A percentile compares a stretch with the other conserved stretches of the same genome.
Evolutionary conservation across 2,888 invertebrate genomes (phyloP).

Genomic region (Apamea monoglypha): DNA sequence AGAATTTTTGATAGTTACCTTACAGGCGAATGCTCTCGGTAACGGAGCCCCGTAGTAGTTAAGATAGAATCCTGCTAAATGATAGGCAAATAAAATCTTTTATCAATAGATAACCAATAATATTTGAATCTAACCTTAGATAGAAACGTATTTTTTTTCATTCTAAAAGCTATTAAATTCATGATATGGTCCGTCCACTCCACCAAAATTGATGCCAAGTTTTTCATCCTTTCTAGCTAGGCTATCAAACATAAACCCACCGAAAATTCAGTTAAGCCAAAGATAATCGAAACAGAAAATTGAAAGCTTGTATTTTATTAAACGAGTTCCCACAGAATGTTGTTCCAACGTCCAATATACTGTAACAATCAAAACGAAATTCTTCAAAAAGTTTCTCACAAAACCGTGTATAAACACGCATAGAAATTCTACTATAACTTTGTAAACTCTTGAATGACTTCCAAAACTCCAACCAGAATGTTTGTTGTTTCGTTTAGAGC

Average conservation of each 20-base stretch:
- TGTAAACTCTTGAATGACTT: slow-evolving; percentile 68
- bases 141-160: neutral
- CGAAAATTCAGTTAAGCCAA: slow-evolving; percentile 36
- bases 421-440: slow-evolving; percentile 69
- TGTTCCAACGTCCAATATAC: slow-evolving; percentile 35
- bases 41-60: no score
- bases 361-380: slow-evolving; percentile 57
- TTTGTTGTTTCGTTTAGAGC: slow-evolving; percentile 68
- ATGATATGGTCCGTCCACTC: neutral
- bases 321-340: slow-evolving; percentile 33
- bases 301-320: slow-evolving; percentile 47
- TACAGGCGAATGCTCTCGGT: neutral
- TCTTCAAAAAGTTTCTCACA: slow-evolving; percentile 61
- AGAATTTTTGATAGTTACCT: neutral
- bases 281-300: slow-evolving; percentile 37
- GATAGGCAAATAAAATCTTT: neutral
- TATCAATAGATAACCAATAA: neutral
- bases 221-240: neutral
- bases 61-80: neutral
- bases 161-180: neutral
- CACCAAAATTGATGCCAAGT: slow-evolving; percentile 14
- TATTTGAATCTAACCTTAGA: neutral
- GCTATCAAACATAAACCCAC: slow-evolving; percentile 23
- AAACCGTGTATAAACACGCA: slow-evolving; percentile 67
- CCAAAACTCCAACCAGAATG: slow-evolving; percentile 64